These are phyloP conservation scores for Neodontobutis hainanensis DNA, from an alignment of 2,113 vertebrate species.

Conservation along the genomic window DNA sequence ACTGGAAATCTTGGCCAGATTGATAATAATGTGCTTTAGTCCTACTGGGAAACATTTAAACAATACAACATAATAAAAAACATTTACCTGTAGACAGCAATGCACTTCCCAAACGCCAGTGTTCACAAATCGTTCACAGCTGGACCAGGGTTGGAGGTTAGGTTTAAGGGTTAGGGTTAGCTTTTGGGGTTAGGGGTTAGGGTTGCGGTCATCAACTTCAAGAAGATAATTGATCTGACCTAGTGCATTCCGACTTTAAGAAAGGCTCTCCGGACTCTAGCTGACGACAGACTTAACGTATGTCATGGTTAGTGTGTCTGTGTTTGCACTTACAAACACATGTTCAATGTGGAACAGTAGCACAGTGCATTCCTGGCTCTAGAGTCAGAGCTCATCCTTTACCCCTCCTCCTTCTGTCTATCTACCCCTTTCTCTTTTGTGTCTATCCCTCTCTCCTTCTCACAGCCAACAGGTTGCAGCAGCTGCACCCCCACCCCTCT, in stretches of 20 bases:
- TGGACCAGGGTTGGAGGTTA: too few relatives aligned
- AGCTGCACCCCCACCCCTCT: constrained; percentile 62
- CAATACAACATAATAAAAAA: too few relatives aligned
- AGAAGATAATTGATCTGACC: not conserved
- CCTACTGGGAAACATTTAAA: too few relatives aligned
- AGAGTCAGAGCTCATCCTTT: constrained; percentile 43
- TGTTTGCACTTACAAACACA: not conserved
- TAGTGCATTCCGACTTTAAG: not conserved
- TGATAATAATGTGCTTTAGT: too few relatives aligned
- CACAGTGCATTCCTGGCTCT: constrained; percentile 38
- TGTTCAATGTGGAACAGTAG: constrained; percentile 14
- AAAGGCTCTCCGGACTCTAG: too few relatives aligned
- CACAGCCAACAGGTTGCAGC: constrained; percentile 71
- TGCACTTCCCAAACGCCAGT: too few relatives aligned
- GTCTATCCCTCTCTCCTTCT: constrained; percentile 37
- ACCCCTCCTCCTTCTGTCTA: constrained; percentile 17
- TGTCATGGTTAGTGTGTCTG: constrained; percentile 3
- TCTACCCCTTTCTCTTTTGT: constrained; percentile 15
- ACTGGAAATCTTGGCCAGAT: too few relatives aligned
- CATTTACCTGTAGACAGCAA: too few relatives aligned
- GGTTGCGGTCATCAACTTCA: not conserved
- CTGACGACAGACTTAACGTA: not conserved
- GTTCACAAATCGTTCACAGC: too few relatives aligned
- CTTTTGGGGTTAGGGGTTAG: too few relatives aligned
- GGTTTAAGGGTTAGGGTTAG: too few relatives aligned